Base-by-base conservation (phyloP, 92 coral and sea anemone species). In the Palythoa heliodiscus region DNA sequence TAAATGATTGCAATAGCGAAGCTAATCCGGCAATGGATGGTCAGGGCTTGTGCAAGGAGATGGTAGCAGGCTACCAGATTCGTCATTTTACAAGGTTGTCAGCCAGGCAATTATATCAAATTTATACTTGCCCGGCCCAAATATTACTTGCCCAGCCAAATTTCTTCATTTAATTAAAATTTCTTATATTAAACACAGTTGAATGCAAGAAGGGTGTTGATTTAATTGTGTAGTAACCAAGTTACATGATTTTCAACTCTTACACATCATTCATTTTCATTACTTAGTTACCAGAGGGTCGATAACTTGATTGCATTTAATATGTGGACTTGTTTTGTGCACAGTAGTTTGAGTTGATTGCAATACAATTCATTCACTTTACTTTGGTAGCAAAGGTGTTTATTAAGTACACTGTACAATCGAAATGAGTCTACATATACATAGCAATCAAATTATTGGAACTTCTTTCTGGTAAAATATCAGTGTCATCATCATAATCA, bases 231-330 rank as follows among this genome's bases (percentile, higher is more conserved):
- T 54, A 3, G 60, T 54, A 54, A 54, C 60, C 60, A 54, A 54
- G 60, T 54, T 54, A 54, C 60, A 54, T 54, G 60, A 54, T 54
- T 54, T 54, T 54, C 60, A 54, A 54, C 60, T 3, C 60, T 1
- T 54, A 16, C 11, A 54, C 60, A 54, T n/a, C n/a, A n/a, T 54
- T 54, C 90, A 76, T 82, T 71, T 12, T 76, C 87, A 66, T 66
- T 66, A 66, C 71, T 66, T 66, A 66, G 71, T 20, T 66, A 66
- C 71, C 71, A 29, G 35, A 29, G 35, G 35, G 35, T 29, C 35
- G 35, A 29, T 29, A 29, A 29, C 1, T 29, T 29, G 35, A 29
- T 29, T 29, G 35, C 35, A 29, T n/a, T n/a, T n/a, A n/a, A n/a
- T 29, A 29, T 29, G 35, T 29, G 1, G 35, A 29, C 35, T 29